Percentiles rank a stretch among this genome's conserved stretches.
Evolutionary conservation across 2,797 vertebrate species (phyloP).

Genomic region (Lateolabrax maculatus): DNA sequence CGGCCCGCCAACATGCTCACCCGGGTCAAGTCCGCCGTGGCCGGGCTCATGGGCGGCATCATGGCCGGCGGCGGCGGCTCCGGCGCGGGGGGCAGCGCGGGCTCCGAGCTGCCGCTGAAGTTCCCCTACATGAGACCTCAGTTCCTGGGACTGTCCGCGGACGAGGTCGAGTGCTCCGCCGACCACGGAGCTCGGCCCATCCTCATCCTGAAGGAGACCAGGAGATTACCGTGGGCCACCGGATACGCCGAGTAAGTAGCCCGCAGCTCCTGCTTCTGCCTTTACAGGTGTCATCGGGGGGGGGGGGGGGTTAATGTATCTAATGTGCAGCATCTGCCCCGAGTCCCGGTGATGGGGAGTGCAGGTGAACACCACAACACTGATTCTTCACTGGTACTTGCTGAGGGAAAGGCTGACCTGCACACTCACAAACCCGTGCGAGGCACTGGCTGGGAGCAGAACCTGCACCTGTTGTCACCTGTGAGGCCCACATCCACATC

Average conservation of each 20-base stretch:
- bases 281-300: not conserved
- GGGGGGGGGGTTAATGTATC: too few relatives aligned
- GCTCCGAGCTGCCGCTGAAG: slow-evolving; percentile 90
- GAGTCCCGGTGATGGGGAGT: not conserved
- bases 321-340: not conserved
- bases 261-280: slow-evolving; percentile 57
- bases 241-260: slow-evolving; percentile 97
- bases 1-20: slow-evolving; percentile 93
- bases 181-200: slow-evolving; percentile 96
- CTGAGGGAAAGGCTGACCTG: not conserved
- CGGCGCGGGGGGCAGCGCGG: slow-evolving; percentile 84
- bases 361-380: slow-evolving; percentile 12
- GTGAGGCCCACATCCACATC: too few relatives aligned
- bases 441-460: too few relatives aligned
- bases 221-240: slow-evolving; percentile 94
- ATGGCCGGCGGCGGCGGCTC: slow-evolving; percentile 89
- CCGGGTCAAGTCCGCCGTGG: slow-evolving; percentile 94
- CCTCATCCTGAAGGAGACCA: slow-evolving; percentile 93
- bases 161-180: slow-evolving; percentile 95
- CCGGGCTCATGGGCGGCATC: slow-evolving; percentile 96
- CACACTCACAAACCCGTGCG: too few relatives aligned
- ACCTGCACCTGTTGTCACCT: too few relatives aligned
- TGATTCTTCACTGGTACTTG: too few relatives aligned
- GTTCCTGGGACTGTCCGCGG: slow-evolving; percentile 92
- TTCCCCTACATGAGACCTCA: slow-evolving; percentile 94